Base-by-base conservation (phyloP, 2,888 invertebrate species). In the Cheilosia impressa region DNA sequence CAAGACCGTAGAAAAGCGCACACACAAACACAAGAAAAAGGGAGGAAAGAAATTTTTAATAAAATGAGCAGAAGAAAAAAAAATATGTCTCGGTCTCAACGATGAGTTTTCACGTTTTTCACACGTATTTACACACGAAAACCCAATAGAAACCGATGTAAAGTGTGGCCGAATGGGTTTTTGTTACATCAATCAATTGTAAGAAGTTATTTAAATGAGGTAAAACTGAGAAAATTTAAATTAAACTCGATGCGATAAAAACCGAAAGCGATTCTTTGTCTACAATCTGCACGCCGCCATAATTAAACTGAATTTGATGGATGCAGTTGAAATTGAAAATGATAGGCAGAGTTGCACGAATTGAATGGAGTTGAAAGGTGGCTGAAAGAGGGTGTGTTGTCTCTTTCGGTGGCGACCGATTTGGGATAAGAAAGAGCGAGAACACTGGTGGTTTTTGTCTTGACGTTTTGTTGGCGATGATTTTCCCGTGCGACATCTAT, bases 261-360 rank as follows among this genome's bases (percentile, higher is more conserved):
- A 84, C 83, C 69, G 75, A 84, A 80, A 79, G 75, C 75, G 47
- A 68, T 17, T 78, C 43, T 80, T 80, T 71, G 75, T 75, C 84
- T 84, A 80, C 55, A 84, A 80, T 76, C 69, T 60, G 75, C 65
- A 84, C 80, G 79, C 75, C 84, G 84, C 84, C 84, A 84, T 84
- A 84, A 65, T 84, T 84, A 60, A 84, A 80, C 80, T 84, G 65
- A 79, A 69, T 66, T 80, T 75, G 75, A 69, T 58, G 50, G 83
- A 60, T n/a, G n/a, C 24, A 65, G 50, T 57, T 63, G 78, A 75
- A 47, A 43, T 45, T 45, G 60, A 60, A 52, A 27, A 71, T 9
- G 22, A 53, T 24, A 62, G 38, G 17, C 63, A 66, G 52, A 62
- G 60, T 52, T 41, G 45, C 17, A 57, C 43, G 38, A 24, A 31